Evolutionary conservation across 1,140 invertebrate genomes (phyloP), one percentile per base, ranked within the genome.

Genomic region (Cherax quadricarinatus): DNA sequence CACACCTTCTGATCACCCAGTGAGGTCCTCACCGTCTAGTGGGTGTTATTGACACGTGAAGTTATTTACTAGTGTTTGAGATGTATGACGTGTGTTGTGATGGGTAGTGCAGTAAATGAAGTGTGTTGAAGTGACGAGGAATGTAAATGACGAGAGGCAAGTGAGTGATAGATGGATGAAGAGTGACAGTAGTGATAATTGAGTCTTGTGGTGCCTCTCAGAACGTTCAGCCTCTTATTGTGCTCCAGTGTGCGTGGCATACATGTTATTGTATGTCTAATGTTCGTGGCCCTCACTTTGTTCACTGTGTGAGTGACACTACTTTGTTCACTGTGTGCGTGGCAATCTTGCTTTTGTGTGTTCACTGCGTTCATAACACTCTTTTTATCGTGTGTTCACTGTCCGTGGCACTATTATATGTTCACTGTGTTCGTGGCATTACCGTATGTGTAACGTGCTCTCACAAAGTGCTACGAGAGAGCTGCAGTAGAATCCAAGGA

Each of bases 381-480:
- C 30, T 41, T 41, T 2, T 41, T 41, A 41, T 41, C 30, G 30
- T 41, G 30, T 41, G 30, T 0, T 41, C 30, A 41, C 30, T 41
- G 30, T 41, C 30, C 30, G 30, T 41, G 30, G 30, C 30, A 41
- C 30, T 41, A 41, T 41, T 41, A 41, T 41, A 41, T 41, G 30
- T 41, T 41, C 51, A 6, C 14, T 51, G 41, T 60, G 57, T 57
- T 57, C 30, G 62, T 84, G 82, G 82, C 82, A 84, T 57, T 57
- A 30, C 82, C 4, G 41, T 30, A 18, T 16, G n/a, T 62, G 10
- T 21, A 24, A 53, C 82, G 24, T 24, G 41, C 24, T 49, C 82
- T 62, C 82, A 62, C n/a, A 53, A 57, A 84, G 62, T 57, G 82
- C 82, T 48, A 84, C 41, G 24, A 57, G 21, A 83, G 48, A 53